Conservation (phyloP, 2,113 vertebrate genomes). For the Nyctibius bracteatus region DNA sequence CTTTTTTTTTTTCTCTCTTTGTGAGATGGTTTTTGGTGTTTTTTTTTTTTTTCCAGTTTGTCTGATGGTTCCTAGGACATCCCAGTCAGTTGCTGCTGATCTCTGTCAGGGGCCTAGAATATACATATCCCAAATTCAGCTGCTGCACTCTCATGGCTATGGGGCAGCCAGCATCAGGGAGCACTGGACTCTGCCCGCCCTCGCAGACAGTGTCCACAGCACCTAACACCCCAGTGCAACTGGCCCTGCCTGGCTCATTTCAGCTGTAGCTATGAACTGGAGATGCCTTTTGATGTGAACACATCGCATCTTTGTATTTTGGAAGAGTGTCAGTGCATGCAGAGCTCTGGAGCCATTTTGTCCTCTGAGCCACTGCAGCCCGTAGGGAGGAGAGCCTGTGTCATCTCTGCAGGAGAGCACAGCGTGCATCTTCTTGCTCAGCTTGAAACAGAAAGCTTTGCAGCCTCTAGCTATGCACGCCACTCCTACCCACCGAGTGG, state of each 20-base stretch:
- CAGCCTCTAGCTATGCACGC: not conserved
- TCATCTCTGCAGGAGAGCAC: not conserved
- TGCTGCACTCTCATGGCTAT: not conserved
- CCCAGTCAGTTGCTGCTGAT: not conserved
- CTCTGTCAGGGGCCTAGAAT: not conserved
- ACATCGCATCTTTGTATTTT: not conserved
- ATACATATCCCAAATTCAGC: not conserved
- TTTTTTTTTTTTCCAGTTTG: not conserved
- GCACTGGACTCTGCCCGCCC: not conserved
- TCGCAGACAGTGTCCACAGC: not conserved
- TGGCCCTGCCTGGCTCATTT: not conserved
- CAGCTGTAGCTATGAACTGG: not conserved
- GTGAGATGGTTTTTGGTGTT: not conserved
- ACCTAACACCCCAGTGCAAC: not conserved
- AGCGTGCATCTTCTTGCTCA: not conserved
- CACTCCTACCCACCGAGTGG: not conserved
- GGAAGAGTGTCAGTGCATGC: accelerated
- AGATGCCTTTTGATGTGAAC: not conserved
- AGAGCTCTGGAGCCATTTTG: not conserved
- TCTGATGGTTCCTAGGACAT: not conserved
- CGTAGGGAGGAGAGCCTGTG: not conserved
- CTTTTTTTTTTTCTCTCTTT: not conserved
- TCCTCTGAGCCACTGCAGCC: not conserved
- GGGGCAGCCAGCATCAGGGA: not conserved
- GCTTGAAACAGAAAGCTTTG: not conserved